Conservation (phyloP, 2,888 invertebrate species). For the Megaustenia siamemsis region DNA sequence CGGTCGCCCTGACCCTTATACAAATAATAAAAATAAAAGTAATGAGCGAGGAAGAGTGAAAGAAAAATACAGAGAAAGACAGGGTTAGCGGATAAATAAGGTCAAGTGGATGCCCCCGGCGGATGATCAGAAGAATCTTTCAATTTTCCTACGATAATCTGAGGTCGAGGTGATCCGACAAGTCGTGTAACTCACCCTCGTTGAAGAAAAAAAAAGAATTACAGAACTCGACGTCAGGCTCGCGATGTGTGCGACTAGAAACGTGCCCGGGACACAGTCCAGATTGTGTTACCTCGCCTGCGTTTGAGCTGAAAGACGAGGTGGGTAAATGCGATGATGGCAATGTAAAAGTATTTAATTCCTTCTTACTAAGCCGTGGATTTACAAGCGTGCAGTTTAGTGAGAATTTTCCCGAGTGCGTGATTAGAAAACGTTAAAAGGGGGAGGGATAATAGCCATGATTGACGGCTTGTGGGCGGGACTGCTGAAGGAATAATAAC, state of each 20-base stretch:
- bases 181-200: neutral
- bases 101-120: conserved; percentile 22
- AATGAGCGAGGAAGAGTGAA: neutral
- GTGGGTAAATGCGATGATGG: no score
- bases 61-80: conserved; percentile 14
- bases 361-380: no score
- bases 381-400: no score
- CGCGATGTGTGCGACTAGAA: neutral
- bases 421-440: no score
- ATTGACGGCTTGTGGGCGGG: no score
- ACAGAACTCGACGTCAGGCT: neutral
- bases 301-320: no score
- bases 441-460: no score
- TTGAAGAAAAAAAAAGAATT: neutral
- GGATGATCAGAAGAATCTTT: conserved; percentile 13
- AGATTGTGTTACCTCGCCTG: neutral
- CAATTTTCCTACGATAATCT: conserved; percentile 4
- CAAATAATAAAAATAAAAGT: conserved; percentile 8
- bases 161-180: conserved; percentile 12
- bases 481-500: no score
- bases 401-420: no score
- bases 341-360: no score
- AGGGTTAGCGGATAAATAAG: neutral
- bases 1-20: neutral
- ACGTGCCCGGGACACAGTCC: neutral